Evolutionary conservation across 2,113 vertebrate species (phyloP).

Genomic region (Scortum barcoo): DNA sequence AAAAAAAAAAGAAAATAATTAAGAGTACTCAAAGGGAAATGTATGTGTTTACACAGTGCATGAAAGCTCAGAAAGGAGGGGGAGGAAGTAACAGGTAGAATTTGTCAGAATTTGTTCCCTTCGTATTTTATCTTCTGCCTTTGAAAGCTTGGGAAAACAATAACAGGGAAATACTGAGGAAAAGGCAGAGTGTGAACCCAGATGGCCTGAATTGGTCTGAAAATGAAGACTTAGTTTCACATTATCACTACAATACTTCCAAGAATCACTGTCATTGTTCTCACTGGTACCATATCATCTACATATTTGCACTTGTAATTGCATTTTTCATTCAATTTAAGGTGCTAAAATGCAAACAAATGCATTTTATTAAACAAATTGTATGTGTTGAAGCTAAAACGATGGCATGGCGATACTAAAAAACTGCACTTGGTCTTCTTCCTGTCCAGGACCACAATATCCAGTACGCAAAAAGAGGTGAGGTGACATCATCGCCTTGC

Average conservation of each 20-base stretch:
- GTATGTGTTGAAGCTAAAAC: neutral
- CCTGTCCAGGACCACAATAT: neutral
- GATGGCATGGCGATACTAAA: neutral
- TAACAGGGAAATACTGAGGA: slow-evolving; percentile 22
- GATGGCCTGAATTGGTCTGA: neutral
- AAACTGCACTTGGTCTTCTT: neutral
- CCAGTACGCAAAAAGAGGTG: neutral
- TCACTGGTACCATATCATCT: neutral
- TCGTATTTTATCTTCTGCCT: slow-evolving; percentile 51
- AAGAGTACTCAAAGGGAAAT: slow-evolving; percentile 53
- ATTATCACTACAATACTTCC: neutral
- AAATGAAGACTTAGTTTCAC: neutral
- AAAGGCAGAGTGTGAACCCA: neutral
- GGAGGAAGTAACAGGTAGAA: slow-evolving; percentile 22
- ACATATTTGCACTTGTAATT: neutral
- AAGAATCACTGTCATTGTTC: neutral
- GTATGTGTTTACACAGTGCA: slow-evolving; percentile 58
- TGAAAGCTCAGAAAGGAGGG: slow-evolving; percentile 38
- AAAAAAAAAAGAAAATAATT: slow-evolving; percentile 67
- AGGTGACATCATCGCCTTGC: slow-evolving; percentile 10
- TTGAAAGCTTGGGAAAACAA: slow-evolving; percentile 68
- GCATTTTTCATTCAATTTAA: neutral
- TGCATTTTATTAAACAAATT: neutral
- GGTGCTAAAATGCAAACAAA: neutral
- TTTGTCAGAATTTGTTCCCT: slow-evolving; percentile 49